Percentiles rank a stretch among this genome's conserved stretches.
Conservation (phyloP, 2,888 invertebrate genomes). For the Aethes cnicana region DNA sequence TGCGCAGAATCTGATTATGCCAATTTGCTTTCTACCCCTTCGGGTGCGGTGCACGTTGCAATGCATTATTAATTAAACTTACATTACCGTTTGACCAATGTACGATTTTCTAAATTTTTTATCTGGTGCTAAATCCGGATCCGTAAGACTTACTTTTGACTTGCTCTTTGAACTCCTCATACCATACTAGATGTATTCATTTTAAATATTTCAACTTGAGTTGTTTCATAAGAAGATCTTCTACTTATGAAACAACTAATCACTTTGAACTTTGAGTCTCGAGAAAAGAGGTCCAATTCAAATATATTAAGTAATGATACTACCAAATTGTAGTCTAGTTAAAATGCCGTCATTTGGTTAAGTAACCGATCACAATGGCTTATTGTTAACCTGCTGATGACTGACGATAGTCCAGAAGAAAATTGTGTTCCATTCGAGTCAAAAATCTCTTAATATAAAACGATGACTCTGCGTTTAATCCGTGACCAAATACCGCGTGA, state of each 20-base stretch:
- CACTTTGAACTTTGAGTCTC: no score
- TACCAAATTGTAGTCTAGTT: not conserved
- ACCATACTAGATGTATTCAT: no score
- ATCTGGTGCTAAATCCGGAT: no score
- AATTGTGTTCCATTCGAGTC: constrained; percentile 3
- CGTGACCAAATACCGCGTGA: constrained; percentile 1
- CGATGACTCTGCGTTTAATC: constrained; percentile 8
- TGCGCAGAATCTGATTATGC: constrained; percentile 21
- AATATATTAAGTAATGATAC: not conserved
- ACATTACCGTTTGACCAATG: not conserved
- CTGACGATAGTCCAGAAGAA: not conserved
- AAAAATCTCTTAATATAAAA: constrained; percentile 19
- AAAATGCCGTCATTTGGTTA: constrained; percentile 8
- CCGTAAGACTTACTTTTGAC: no score
- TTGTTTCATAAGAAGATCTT: no score
- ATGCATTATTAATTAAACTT: constrained; percentile 7
- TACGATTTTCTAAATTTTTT: not conserved
- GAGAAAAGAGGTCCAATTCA: no score
- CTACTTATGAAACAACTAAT: no score
- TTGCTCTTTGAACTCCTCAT: no score
- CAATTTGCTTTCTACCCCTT: constrained; percentile 23
- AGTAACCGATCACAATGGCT: constrained; percentile 8
- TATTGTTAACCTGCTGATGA: constrained; percentile 7
- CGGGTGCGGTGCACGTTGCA: constrained; percentile 13
- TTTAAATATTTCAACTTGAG: no score